phyloP scores from a whole-genome alignment of 2,797 vertebrate genomes.

The Clarias platycephalus region DNA sequence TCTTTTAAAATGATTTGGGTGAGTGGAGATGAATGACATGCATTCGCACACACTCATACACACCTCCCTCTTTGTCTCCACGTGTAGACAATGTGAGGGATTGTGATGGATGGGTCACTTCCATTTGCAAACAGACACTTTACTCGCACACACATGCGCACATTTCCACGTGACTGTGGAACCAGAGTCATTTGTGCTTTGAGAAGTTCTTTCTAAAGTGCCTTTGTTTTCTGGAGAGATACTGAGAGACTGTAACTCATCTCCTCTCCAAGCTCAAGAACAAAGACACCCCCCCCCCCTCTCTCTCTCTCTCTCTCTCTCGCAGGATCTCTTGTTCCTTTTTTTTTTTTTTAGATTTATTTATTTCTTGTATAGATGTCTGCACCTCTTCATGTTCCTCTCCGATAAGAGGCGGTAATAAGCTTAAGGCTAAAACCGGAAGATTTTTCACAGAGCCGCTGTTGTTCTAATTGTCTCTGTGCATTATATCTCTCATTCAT shows the following conservation, averaged over 20 bases:
- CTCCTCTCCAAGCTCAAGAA: conserved; percentile 53
- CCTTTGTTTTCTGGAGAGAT: conserved; percentile 50
- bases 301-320: neutral
- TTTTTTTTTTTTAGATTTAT: neutral
- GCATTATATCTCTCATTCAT: conserved; percentile 26
- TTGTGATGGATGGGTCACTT: conserved; percentile 48
- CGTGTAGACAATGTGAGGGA: conserved; percentile 37
- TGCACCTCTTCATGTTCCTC: conserved; percentile 42
- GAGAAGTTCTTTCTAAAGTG: conserved; percentile 37
- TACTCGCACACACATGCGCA: neutral
- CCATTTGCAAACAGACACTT: conserved; percentile 15
- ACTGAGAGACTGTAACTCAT: conserved; percentile 49
- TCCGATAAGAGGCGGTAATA: conserved; percentile 47
- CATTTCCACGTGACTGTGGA: conserved; percentile 23
- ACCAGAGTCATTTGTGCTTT: conserved; percentile 17
- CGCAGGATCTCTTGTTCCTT: neutral
- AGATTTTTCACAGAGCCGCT: conserved; percentile 36
- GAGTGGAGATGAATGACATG: conserved; percentile 33
- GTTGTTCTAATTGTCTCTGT: conserved; percentile 23
- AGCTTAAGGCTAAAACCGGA: conserved; percentile 49
- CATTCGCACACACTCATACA: conserved; percentile 41
- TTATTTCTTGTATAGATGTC: conserved; percentile 12
- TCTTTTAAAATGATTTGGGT: conserved; percentile 43
- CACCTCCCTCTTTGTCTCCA: conserved; percentile 18
- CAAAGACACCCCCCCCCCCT: conserved; percentile 55